Percentiles rank a stretch among this genome's conserved stretches.
Evolutionary conservation across 2,797 vertebrate species (phyloP).

Genomic region (Artibeus jamaicensis): DNA sequence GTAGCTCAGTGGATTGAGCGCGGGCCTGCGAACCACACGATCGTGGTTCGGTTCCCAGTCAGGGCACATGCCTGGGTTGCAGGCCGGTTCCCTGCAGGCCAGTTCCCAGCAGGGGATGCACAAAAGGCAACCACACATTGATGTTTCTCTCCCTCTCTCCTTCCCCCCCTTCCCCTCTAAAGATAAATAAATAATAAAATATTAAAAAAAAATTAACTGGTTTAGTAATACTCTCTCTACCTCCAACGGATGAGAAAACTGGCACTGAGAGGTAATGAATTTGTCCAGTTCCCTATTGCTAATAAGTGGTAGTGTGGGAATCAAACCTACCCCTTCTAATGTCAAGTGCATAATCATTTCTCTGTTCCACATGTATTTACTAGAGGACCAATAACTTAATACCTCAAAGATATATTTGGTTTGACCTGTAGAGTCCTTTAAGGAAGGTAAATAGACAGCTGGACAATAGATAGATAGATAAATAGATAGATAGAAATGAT

Average conservation of each 20-base stretch:
- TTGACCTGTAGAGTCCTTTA: background rate
- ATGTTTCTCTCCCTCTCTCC: too few relatives aligned
- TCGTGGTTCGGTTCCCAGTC: too few relatives aligned
- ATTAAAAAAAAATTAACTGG: too few relatives aligned
- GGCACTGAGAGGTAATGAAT: background rate
- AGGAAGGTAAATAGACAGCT: background rate
- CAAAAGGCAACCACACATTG: too few relatives aligned
- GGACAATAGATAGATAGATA: background rate
- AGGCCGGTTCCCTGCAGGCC: too few relatives aligned
- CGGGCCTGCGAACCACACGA: too few relatives aligned
- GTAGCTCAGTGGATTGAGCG: too few relatives aligned
- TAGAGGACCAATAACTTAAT: background rate
- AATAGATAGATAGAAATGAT: background rate
- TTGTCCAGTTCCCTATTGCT: background rate
- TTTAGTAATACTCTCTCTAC: background rate
- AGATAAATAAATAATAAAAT: too few relatives aligned
- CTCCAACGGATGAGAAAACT: background rate
- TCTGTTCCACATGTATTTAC: background rate
- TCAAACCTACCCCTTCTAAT: background rate
- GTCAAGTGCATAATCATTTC: background rate
- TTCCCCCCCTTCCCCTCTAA: too few relatives aligned
- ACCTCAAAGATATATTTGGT: background rate
- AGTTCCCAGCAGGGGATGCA: too few relatives aligned
- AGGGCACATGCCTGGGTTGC: too few relatives aligned
- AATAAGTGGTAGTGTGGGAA: background rate